Evolutionary conservation across 2,888 invertebrate genomes (phyloP), one percentile per base, ranked within the genome.

Genomic region (Ophioninae sp.): DNA sequence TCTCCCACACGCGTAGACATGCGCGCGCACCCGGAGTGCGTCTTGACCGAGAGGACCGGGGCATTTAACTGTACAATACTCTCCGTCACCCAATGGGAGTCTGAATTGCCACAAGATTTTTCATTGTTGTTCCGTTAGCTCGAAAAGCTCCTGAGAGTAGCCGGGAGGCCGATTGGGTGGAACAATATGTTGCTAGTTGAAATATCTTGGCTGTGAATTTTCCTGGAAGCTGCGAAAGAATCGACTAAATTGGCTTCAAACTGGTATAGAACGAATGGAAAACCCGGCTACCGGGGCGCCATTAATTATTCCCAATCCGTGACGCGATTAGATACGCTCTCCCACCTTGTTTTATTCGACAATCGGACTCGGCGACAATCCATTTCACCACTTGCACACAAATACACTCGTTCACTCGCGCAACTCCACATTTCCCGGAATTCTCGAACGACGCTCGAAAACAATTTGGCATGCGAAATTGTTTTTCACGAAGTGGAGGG

Each of bases 1-100:
- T 85, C 84, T 82, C 83, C 71, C 82, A 83, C 78, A 71, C 76
- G 61, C 51, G 63, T 23, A 85, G 75, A 78, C 59, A 75, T 67
- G 81, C 72, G 78, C 51, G 72, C 68, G 79, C 58, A 88, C 84
- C 76, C 79, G 39, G 69, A 81, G 64, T 51, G 22, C 39, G 39
- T 76, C 51, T 51, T 30, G 30, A 3, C 5, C 10, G 51, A 13
- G 51, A 10, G 1, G 13, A 51, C 17, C 51, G 10, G 17, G 5
- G 51, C 51, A 51, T 51, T 58, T 37, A 58, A 65, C 75, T 75
- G n/a, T 23, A 56, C 51, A 44, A 58, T 58, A 17, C 13, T 44
- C 56, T 30, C 39, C 7, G 39, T 9, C 37, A 56, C 65, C 56
- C 65, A 58, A 64, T 44, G 30, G 30, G n/a, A 41, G 37, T 68